Conservation (phyloP, 2,888 invertebrate genomes). For the Epistrophe eligans region DNA sequence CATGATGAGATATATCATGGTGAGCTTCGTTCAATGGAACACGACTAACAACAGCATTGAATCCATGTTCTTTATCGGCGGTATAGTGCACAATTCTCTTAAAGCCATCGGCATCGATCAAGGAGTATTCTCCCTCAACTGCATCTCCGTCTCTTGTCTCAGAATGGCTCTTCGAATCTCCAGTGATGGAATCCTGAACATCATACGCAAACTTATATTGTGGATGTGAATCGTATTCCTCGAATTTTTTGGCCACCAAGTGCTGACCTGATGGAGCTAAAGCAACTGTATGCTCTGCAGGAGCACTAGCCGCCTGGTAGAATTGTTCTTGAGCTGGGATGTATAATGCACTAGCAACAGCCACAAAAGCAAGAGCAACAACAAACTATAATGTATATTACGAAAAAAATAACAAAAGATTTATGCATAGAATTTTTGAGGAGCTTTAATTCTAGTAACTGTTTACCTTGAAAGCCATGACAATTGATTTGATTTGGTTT, state of each 20-base stretch:
- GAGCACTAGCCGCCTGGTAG: conserved; percentile 14
- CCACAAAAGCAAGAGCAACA: conserved; percentile 64
- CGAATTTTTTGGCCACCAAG: conserved; percentile 56
- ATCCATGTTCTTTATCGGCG: conserved; percentile 77
- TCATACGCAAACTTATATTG: conserved; percentile 78
- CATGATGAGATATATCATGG: conserved; percentile 9
- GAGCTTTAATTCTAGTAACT: neutral
- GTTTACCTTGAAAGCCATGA: conserved; percentile 60
- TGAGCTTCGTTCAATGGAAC: conserved; percentile 68
- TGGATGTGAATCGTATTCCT: conserved; percentile 77
- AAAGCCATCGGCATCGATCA: conserved; percentile 78
- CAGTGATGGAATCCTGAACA: conserved; percentile 77
- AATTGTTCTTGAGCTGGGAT: conserved; percentile 50
- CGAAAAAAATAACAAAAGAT: neutral
- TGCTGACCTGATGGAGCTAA: conserved; percentile 42
- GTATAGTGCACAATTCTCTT: conserved; percentile 77
- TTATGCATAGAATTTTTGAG: too few species aligned
- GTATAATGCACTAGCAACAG: conserved; percentile 72
- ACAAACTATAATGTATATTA: conserved; percentile 58
- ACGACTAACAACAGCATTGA: conserved; percentile 77
- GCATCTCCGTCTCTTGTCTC: conserved; percentile 77
- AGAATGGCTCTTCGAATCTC: conserved; percentile 77
- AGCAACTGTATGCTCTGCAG: conserved; percentile 37
- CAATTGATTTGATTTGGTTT: conserved; percentile 7
- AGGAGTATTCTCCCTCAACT: conserved; percentile 77